A percentile compares a stretch with the other conserved stretches of the same genome.
Evolutionary conservation across 2,113 vertebrate species (phyloP).

Genomic region (Himantopus leucocephalus): DNA sequence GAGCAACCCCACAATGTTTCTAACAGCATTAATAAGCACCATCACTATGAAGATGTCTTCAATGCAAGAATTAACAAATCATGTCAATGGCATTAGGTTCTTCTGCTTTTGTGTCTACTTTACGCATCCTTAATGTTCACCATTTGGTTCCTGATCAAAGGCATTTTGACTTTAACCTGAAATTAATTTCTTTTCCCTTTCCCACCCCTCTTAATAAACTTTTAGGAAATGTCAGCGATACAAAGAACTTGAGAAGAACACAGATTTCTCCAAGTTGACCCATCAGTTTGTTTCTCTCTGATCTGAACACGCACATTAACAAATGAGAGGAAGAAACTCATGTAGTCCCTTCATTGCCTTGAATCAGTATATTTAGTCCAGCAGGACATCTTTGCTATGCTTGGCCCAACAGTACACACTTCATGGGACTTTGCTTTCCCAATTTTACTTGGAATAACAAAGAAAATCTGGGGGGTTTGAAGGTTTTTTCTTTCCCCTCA

Average conservation of each 20-base stretch:
- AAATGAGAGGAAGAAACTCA: not conserved
- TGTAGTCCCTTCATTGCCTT: not conserved
- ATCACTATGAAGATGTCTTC: not conserved
- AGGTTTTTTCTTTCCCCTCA: not conserved
- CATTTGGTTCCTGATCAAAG: not conserved
- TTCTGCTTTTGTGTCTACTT: not conserved
- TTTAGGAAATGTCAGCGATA: not conserved
- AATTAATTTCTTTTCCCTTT: not conserved
- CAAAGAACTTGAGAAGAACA: not conserved
- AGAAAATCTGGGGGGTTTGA: not conserved
- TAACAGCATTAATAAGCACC: not conserved
- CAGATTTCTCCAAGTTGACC: not conserved
- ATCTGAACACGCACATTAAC: not conserved
- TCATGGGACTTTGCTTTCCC: not conserved
- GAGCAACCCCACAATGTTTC: not conserved
- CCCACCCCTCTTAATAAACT: not conserved
- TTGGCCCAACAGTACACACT: not conserved
- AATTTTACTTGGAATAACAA: not conserved
- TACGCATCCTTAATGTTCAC: not conserved
- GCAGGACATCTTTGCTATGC: not conserved
- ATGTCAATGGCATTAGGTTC: not conserved
- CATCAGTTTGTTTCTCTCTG: not conserved
- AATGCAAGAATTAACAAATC: not conserved
- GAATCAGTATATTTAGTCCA: not conserved
- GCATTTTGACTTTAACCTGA: not conserved